Evolutionary conservation across 2,888 invertebrate species (phyloP), one percentile per base, ranked within the genome.

Genomic region (Dynastes hyllus): DNA sequence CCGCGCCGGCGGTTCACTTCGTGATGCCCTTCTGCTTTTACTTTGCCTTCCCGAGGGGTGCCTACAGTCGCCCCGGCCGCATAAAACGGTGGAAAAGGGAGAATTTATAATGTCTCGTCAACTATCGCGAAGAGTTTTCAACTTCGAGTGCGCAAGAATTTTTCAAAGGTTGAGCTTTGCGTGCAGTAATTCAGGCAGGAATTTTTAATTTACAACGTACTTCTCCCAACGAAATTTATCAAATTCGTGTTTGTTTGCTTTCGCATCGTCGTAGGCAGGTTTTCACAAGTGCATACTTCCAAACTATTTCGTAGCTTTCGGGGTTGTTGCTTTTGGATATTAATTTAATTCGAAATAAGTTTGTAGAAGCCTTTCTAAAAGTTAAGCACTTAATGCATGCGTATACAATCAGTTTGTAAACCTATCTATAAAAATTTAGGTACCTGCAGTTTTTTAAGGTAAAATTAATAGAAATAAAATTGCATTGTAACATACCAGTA

Each of bases 41-140:
- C 65, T 37, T 11, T 37, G 71, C 53, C 69, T 69, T 79, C 83
- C 79, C 82, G 61, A 66, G 82, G 79, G 45, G 83, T 77, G 2
- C 45, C 45, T 6, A 45, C 70, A 80, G 80, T 80, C 82, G 82
- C 82, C 83, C 83, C 81, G 82, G 80, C 81, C 82, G 81, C 81
- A 81, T 82, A 82, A 81, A 81, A 81, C 8, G 22, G 13, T 5
- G 51, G 13, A 9, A 16, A 58, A 16, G 22, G 79, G 81, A 80
- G 84, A 83, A 83, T 84, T 82, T 84, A 83, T 83, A 83, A 83
- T 83, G 79, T 76, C 76, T 32, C 76, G 61, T 53, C 55, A 73
- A 73, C 58, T 73, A 73, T 58, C 58, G 58, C 55, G 37, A 37
- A n/a, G 71, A 37, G 71, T 71, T 55, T 71, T 55, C 29, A 73